Evolutionary conservation across 2,888 invertebrate species (phyloP), one percentile per base, ranked within the genome.

Genomic region (Phalera bucephala): DNA sequence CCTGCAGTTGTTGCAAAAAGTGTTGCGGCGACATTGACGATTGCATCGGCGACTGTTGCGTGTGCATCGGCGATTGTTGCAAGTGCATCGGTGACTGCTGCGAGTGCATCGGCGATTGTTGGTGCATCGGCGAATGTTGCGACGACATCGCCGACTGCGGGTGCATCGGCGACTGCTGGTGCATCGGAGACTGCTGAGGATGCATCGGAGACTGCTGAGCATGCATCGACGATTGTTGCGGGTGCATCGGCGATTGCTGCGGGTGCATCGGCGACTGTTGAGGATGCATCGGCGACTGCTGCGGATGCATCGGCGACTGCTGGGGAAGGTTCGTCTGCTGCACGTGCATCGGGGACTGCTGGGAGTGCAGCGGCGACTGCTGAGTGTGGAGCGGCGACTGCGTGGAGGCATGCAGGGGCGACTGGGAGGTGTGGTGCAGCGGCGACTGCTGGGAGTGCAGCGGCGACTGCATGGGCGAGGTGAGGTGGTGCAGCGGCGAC

Each of bases 1-100:
- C 81, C 57, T 88, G 89, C 37, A 87, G 53, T 49, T 89, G 80
- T 33, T 80, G 80, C 36, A 80, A 40, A 41, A 78, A 80, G 39
- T 79, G 79, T 57, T 75, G 76, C 32, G 76, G 77, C 30, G 76
- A 74, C 72, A 76, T 75, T 27, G 75, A 66, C 8, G 72, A 75
- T 38, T 83, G 81, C 75, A 79, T 69, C 11, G 78, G 72, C 21
- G 64, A 63, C 51, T 78, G 78, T 12, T 72, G 77, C 2, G 68
- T 57, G 29, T 72, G 72, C 64, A 72, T 63, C 9, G 70, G 64
- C 4, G 64, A 64, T 33, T 77, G 76, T 3, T 59, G 21, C 7
- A n/a, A 50, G 12, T 71, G 61, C 56, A 59, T 66, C 28, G 64
- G 62, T 9, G 67, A 57, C 33, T 66, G 64, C 12, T 63, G 63